A percentile compares a stretch with the other conserved stretches of the same genome.
phyloP scores from a whole-genome alignment of 2,888 invertebrate genomes.

The Archips xylosteana region DNA sequence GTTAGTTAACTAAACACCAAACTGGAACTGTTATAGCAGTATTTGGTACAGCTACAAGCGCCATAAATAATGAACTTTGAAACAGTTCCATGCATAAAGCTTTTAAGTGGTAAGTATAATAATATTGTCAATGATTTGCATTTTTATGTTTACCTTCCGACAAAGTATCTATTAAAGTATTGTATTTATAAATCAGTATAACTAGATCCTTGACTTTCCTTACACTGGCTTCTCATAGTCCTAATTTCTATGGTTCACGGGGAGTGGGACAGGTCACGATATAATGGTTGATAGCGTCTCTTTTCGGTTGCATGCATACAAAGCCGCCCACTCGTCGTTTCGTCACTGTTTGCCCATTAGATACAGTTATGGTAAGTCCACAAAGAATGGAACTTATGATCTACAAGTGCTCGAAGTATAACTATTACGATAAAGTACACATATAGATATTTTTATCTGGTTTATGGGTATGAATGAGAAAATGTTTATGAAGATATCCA shows the following conservation, averaged over 20 bases:
- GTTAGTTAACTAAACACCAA: slow-evolving; percentile 21
- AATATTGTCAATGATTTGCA: slow-evolving; percentile 21
- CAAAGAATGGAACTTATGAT: slow-evolving; percentile 35
- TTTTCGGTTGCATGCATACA: slow-evolving; percentile 33
- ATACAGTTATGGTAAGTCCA: slow-evolving; percentile 58
- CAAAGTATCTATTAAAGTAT: slow-evolving; percentile 29
- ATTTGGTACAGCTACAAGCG: slow-evolving; percentile 17
- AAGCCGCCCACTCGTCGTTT: slow-evolving; percentile 57
- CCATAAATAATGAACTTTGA: slow-evolving; percentile 17
- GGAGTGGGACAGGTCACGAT: slow-evolving; percentile 1
- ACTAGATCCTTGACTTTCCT: slow-evolving; percentile 1
- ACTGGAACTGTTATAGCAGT: slow-evolving; percentile 19
- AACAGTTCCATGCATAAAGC: slow-evolving; percentile 10
- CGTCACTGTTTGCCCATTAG: slow-evolving; percentile 56
- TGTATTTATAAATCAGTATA: slow-evolving; percentile 16
- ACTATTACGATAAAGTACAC: slow-evolving; percentile 20
- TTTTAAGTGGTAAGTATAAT: slow-evolving; percentile 17
- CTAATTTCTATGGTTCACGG: background rate
- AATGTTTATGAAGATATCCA: slow-evolving; percentile 24
- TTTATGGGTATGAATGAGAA: slow-evolving; percentile 29
- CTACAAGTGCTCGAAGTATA: slow-evolving; percentile 22
- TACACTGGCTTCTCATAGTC: background rate
- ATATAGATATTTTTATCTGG: slow-evolving; percentile 25
- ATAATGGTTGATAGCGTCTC: background rate
- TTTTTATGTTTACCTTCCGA: slow-evolving; percentile 26